Evolutionary conservation across 1,140 invertebrate species (phyloP).

Genomic region (Macrocentrus cingulum): DNA sequence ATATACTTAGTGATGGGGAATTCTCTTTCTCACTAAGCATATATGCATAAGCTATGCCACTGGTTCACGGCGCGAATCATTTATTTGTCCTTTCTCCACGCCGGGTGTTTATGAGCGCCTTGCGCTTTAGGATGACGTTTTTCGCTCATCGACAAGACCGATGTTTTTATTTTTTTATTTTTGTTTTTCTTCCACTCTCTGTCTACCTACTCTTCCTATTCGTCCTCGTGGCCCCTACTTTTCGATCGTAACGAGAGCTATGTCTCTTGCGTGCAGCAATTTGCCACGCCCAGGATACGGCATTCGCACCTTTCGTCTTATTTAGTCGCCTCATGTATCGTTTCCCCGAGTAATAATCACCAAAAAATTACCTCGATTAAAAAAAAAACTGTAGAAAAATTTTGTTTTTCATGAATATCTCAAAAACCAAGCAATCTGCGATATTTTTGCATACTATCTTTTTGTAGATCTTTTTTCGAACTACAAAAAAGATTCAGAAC

Average conservation of each 20-base stretch:
- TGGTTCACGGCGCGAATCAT: neutral
- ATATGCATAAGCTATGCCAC: neutral
- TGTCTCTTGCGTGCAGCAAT: slow-evolving; percentile 47
- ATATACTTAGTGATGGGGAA: neutral
- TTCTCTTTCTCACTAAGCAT: neutral
- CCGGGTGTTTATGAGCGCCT: neutral
- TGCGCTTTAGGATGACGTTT: slow-evolving; percentile 5
- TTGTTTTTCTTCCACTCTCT: slow-evolving; percentile 14
- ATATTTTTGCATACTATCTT: no score
- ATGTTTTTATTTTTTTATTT: slow-evolving; percentile 30
- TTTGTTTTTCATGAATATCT: no score
- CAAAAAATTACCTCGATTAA: no score
- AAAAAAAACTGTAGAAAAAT: no score
- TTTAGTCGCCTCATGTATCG: no score
- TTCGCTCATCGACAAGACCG: slow-evolving; percentile 19
- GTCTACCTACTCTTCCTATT: neutral
- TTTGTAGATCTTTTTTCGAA: no score
- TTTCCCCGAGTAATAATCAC: no score
- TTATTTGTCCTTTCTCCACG: slow-evolving; percentile 8
- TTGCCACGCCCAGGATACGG: slow-evolving; percentile 50
- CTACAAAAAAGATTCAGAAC: no score
- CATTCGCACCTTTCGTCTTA: slow-evolving; percentile 46
- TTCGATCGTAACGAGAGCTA: slow-evolving; percentile 10
- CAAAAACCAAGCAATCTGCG: no score
- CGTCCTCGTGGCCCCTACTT: slow-evolving; percentile 10